phyloP scores from a whole-genome alignment of 2,797 vertebrate species.

The Tapirus indicus region DNA sequence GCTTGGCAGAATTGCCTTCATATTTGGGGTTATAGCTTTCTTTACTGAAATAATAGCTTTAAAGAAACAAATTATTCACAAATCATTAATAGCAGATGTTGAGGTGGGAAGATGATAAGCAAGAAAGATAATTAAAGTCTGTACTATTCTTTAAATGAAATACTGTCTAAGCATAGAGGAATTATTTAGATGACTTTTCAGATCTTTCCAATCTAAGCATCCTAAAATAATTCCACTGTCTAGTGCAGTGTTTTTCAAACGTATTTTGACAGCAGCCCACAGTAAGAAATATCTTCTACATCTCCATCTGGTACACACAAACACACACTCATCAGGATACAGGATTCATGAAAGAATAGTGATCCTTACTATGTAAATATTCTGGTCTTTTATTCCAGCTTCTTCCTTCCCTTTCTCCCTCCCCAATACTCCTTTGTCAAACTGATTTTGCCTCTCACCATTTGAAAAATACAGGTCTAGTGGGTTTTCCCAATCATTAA shows the following conservation, averaged over 20 bases:
- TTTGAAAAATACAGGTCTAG: slow-evolving; percentile 47
- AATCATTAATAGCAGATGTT: slow-evolving; percentile 51
- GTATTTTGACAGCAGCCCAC: background rate
- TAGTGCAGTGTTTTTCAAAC: background rate
- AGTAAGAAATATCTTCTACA: background rate
- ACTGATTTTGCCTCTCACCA: background rate
- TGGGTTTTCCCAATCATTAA: background rate
- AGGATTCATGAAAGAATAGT: slow-evolving; percentile 23
- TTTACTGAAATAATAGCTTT: slow-evolving; percentile 58
- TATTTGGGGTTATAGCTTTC: slow-evolving; percentile 38
- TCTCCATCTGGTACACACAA: background rate
- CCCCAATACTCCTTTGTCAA: background rate
- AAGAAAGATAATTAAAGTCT: slow-evolving; percentile 53
- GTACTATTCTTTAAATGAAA: slow-evolving; percentile 61
- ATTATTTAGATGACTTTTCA: slow-evolving; percentile 60
- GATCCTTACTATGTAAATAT: background rate
- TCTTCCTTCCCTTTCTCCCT: background rate
- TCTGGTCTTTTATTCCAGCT: background rate
- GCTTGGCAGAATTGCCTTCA: background rate
- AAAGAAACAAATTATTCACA: slow-evolving; percentile 58
- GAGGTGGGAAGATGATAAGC: slow-evolving; percentile 40
- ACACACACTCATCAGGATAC: background rate
- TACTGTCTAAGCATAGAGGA: background rate
- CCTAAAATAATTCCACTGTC: slow-evolving; percentile 11
- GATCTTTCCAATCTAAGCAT: slow-evolving; percentile 31